Evolutionary conservation across 1,140 invertebrate genomes (phyloP), one percentile per base, ranked within the genome.

Genomic region (Solenopsis invicta): DNA sequence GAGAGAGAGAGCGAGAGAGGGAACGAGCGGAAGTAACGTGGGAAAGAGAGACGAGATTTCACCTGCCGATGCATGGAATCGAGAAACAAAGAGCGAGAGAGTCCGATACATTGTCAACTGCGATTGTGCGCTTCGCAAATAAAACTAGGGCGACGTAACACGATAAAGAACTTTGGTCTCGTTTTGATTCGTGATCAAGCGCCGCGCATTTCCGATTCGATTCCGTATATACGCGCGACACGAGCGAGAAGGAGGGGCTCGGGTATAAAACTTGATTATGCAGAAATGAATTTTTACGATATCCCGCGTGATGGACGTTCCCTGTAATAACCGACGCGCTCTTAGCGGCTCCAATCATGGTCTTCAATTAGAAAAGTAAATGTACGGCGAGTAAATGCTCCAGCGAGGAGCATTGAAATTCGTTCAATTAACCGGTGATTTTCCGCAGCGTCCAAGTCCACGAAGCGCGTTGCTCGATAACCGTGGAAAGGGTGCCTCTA

Each of bases 1-100:
- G 87, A 69, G 37, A 88, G 54, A 84, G 80, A 82, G 77, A 80
- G 84, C 87, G 77, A 45, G 87, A 84, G 41, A 88, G 59, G 64
- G 75, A 75, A 80, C 21, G 85, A 87, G 86, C 82, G 61, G 81
- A 24, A 48, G 59, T 67, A 85, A 89, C 75, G 72, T 24, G 3
- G 24, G 9, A 48, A 21, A 84, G 82, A 41, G 41, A 80, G 78
- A 87, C 16, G 6, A 59, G 54, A 18, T 69, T 48, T 86, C 21
- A 85, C 18, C 59, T 59, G 48, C 10, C 48, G 74, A 67, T 78
- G 50, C 48, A 16, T 6, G 41, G 59, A 34, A 66, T 66, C 74
- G 34, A 45, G 34, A 54, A 13, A 34, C 56, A 52, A 48, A 66
- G 41, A 85, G 56, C 18, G 48, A 75, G 45, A 62, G 56, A 76